These are phyloP conservation scores for Sarcophaga carnaria DNA, from an alignment of 2,888 invertebrate species.

Conservation along the genomic window DNA sequence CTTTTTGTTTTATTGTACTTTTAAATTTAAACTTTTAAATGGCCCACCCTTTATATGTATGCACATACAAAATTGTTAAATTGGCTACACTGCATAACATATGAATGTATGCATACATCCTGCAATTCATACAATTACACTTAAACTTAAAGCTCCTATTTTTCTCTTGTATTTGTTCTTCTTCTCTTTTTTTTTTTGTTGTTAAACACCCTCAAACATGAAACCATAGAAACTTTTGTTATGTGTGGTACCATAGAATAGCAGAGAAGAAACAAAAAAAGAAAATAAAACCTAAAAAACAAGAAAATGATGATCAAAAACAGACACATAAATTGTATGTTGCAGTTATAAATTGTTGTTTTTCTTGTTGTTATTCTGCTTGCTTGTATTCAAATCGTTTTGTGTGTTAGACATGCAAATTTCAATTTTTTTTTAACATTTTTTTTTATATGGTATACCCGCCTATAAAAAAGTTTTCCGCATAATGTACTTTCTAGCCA, in stretches of 20 bases:
- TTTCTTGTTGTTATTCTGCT: not conserved
- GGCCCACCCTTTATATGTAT: too few species aligned
- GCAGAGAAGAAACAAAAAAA: slow-evolving; percentile 3
- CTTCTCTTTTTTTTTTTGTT: not conserved
- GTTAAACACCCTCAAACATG: not conserved
- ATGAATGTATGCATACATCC: too few species aligned
- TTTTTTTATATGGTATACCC: slow-evolving; percentile 24
- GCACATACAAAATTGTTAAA: too few species aligned
- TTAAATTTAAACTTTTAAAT: too few species aligned
- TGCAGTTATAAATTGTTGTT: slow-evolving; percentile 36
- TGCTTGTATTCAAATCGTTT: slow-evolving; percentile 21
- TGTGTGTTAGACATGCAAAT: slow-evolving; percentile 47
- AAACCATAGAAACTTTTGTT: slow-evolving; percentile 1
- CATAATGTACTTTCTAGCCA: slow-evolving; percentile 32
- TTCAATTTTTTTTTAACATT: not conserved
- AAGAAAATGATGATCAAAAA: not conserved
- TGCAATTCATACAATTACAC: slow-evolving; percentile 8
- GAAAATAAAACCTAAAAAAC: not conserved
- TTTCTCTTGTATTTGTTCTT: not conserved
- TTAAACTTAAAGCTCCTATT: not conserved
- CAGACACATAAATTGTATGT: slow-evolving; percentile 30
- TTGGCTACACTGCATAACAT: too few species aligned
- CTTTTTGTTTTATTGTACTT: too few species aligned
- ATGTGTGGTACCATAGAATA: not conserved
- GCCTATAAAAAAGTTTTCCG: slow-evolving; percentile 26